Evolutionary conservation across 2,797 vertebrate species (phyloP).

Genomic region (Hydrophis major): DNA sequence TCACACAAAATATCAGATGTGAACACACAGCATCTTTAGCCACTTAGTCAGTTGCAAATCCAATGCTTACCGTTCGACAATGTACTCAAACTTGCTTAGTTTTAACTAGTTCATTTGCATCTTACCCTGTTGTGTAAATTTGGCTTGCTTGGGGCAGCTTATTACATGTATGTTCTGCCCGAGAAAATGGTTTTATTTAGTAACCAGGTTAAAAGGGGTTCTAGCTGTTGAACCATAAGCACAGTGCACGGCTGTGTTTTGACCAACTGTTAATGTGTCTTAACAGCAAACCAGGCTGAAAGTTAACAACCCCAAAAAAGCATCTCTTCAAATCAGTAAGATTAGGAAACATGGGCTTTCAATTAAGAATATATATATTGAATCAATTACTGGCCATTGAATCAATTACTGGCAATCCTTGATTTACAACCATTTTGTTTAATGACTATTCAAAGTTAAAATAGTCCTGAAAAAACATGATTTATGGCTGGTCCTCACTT

Average conservation of each 20-base stretch:
- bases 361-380: neutral
- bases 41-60: neutral
- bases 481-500: neutral
- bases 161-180: neutral
- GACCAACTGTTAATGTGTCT: neutral
- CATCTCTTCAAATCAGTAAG: neutral
- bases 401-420: neutral
- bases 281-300: neutral
- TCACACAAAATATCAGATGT: neutral
- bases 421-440: neutral
- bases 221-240: neutral
- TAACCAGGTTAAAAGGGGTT: neutral
- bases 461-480: neutral
- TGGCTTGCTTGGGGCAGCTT: neutral
- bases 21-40: neutral
- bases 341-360: neutral
- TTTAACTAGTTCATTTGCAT: neutral
- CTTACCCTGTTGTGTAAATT: neutral
- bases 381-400: neutral
- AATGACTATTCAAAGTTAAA: neutral
- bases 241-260: neutral
- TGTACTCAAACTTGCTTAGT: neutral
- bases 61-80: neutral
- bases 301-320: neutral
- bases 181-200: neutral